phyloP scores from a whole-genome alignment of 2,113 vertebrate genomes.

The Cichladusa arquata region DNA sequence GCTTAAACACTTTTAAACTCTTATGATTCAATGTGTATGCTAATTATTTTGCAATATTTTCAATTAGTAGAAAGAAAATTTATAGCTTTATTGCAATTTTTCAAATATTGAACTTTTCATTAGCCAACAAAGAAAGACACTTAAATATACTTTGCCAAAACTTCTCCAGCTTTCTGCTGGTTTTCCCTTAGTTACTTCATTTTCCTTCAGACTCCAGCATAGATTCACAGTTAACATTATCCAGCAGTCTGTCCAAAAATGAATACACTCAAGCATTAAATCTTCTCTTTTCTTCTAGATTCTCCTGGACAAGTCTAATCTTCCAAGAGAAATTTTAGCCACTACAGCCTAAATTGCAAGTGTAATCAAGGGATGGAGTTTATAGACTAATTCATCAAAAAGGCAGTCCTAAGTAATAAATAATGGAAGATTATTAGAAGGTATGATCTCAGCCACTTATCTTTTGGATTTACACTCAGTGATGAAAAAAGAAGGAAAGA shows the following conservation, averaged over 20 bases:
- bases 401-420: conserved; percentile 9
- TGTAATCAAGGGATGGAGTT: background rate
- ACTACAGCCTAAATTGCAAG: background rate
- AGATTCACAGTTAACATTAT: background rate
- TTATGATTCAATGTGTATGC: background rate
- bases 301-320: background rate
- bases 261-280: background rate
- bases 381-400: background rate
- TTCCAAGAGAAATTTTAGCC: background rate
- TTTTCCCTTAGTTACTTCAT: background rate
- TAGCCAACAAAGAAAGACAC: background rate
- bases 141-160: background rate
- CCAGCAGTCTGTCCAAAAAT: background rate
- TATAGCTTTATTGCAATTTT: background rate
- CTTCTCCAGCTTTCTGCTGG: background rate
- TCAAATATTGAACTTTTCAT: background rate
- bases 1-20: background rate
- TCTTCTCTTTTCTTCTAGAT: background rate
- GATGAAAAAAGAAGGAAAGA: background rate
- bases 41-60: background rate
- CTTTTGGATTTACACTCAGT: conserved; percentile 6
- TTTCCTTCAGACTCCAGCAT: background rate
- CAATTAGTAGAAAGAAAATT: background rate
- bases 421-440: conserved; percentile 15
- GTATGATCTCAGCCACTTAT: conserved; percentile 38